Evolutionary conservation across 1,140 invertebrate genomes (phyloP).

Genomic region (Platyscapa corneri): DNA sequence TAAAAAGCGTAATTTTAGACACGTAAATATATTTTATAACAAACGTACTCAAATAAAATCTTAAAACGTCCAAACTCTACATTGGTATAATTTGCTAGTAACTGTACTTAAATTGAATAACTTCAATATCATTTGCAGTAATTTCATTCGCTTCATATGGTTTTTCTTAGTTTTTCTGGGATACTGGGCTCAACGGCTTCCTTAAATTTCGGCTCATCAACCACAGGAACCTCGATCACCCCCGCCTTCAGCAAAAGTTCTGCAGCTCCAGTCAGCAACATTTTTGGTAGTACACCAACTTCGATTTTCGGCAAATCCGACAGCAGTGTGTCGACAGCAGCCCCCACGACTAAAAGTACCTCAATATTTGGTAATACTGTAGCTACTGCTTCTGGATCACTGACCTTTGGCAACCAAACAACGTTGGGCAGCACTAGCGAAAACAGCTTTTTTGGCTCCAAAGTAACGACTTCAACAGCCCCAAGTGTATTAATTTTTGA

Average conservation of each 20-base stretch:
- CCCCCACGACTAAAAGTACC: background rate
- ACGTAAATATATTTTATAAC: no score
- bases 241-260: conserved; percentile 55
- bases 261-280: background rate
- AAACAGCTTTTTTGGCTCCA: background rate
- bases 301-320: background rate
- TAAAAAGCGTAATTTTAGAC: no score
- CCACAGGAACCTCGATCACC: conserved; percentile 44
- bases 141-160: background rate
- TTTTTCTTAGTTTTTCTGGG: conserved; percentile 19
- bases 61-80: no score
- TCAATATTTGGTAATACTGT: background rate
- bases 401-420: background rate
- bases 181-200: conserved; percentile 51
- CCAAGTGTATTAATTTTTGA: no score
- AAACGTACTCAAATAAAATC: no score
- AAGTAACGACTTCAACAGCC: background rate
- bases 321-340: background rate
- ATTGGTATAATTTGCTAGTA: no score
- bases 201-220: conserved; percentile 50
- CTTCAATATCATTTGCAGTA: no score
- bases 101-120: no score
- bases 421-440: background rate
- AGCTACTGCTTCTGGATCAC: background rate
- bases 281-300: conserved; percentile 9